These are phyloP conservation scores for Eilema depressum DNA, from an alignment of 2,888 invertebrate genomes.

Conservation along the genomic window DNA sequence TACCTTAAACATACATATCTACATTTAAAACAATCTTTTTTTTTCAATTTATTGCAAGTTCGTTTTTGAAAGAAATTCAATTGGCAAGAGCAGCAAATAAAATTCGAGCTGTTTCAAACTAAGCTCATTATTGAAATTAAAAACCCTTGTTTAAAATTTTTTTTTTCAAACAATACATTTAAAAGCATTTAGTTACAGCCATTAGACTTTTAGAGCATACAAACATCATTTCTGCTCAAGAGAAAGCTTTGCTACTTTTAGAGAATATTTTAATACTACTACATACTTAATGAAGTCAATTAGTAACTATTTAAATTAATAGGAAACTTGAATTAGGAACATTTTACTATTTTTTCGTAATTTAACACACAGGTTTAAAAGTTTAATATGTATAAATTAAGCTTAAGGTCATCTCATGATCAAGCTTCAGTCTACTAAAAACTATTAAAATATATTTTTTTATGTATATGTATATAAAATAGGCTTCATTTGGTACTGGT, in stretches of 20 bases:
- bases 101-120: not conserved
- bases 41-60: too few species aligned
- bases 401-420: not conserved
- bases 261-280: not conserved
- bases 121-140: conserved; percentile 7
- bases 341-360: not conserved
- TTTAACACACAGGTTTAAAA: not conserved
- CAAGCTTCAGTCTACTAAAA: not conserved
- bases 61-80: not conserved
- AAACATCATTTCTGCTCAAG: not conserved
- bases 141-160: not conserved
- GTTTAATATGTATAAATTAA: not conserved
- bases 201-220: too few species aligned
- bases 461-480: too few species aligned
- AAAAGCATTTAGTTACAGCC: not conserved
- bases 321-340: not conserved
- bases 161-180: not conserved
- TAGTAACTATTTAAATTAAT: not conserved
- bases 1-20: not conserved
- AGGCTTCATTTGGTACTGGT: not conserved
- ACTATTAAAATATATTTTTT: not conserved
- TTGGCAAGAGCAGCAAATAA: not conserved
- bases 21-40: not conserved
- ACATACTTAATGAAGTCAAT: too few species aligned
- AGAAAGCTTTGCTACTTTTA: not conserved